phyloP scores from a whole-genome alignment of 2,888 invertebrate species.

The Coelopa pilipes region DNA sequence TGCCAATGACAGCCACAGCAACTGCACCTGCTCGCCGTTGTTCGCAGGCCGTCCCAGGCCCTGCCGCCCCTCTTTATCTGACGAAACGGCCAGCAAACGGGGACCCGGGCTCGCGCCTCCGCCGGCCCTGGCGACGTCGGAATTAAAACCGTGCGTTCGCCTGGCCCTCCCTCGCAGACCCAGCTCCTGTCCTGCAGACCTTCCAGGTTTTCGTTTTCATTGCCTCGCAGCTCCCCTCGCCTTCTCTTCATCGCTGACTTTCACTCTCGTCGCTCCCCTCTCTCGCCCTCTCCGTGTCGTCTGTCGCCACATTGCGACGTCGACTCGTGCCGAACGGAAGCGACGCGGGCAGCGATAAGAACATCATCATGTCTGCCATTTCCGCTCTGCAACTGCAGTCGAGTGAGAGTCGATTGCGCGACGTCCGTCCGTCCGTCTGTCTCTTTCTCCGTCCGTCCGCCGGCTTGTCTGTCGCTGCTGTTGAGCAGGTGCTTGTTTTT shows the following conservation, averaged over 20 bases:
- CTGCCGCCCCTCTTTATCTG: no score
- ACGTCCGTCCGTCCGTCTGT: neutral
- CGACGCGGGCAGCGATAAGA: conserved; percentile 16
- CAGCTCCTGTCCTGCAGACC: no score
- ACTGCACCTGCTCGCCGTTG: neutral
- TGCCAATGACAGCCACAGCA: neutral
- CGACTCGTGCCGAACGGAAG: conserved; percentile 16
- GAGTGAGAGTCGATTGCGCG: neutral
- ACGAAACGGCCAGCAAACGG: neutral
- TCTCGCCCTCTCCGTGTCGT: neutral
- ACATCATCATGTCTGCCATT: conserved; percentile 32
- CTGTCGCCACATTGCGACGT: neutral
- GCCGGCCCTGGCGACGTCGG: neutral
- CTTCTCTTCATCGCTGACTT: neutral
- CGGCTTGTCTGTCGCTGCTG: neutral
- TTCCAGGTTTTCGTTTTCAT: neutral
- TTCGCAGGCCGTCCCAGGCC: no score
- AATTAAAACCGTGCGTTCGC: neutral
- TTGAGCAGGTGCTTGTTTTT: no score
- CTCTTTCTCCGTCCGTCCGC: conserved; percentile 1
- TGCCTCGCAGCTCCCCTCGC: neutral
- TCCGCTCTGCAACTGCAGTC: conserved; percentile 11
- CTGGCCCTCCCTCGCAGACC: neutral
- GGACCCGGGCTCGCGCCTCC: no score
- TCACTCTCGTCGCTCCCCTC: neutral